A percentile compares a stretch with the other conserved stretches of the same genome.
Evolutionary conservation across 2,797 vertebrate species (phyloP).

Genomic region (Petrocephalus schoutedeni): DNA sequence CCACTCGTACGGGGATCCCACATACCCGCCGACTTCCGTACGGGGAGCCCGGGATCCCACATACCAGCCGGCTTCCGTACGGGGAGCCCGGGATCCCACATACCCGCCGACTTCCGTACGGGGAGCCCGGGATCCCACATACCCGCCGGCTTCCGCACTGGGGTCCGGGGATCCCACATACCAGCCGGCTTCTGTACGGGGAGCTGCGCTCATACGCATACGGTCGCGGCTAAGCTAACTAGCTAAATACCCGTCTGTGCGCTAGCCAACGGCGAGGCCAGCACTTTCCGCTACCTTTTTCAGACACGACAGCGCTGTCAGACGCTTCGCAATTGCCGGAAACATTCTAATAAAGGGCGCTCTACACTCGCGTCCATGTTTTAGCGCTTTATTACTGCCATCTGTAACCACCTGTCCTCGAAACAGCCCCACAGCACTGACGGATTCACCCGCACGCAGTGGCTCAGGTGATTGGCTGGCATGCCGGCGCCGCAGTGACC

Average conservation of each 20-base stretch:
- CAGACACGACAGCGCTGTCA: conserved; percentile 38
- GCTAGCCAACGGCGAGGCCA: not conserved
- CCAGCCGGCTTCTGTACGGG: not conserved
- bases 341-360: conserved; percentile 31
- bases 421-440: fast-evolving
- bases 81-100: no score
- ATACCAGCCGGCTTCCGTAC: not conserved
- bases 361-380: not conserved
- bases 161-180: not conserved
- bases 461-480: conserved; percentile 6
- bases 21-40: no score
- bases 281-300: conserved; percentile 49
- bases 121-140: no score
- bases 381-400: conserved; percentile 7
- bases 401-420: not conserved
- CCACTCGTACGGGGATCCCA: no score
- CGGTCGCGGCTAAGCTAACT: not conserved
- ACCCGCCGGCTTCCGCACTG: no score
- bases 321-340: conserved; percentile 23
- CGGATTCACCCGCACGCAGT: not conserved
- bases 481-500: conserved; percentile 1
- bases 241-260: not conserved
- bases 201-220: not conserved
- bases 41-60: not conserved
- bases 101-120: no score